These are phyloP conservation scores for Brachymystax lenok DNA, from an alignment of 2,797 vertebrate genomes.

Conservation along the genomic window DNA sequence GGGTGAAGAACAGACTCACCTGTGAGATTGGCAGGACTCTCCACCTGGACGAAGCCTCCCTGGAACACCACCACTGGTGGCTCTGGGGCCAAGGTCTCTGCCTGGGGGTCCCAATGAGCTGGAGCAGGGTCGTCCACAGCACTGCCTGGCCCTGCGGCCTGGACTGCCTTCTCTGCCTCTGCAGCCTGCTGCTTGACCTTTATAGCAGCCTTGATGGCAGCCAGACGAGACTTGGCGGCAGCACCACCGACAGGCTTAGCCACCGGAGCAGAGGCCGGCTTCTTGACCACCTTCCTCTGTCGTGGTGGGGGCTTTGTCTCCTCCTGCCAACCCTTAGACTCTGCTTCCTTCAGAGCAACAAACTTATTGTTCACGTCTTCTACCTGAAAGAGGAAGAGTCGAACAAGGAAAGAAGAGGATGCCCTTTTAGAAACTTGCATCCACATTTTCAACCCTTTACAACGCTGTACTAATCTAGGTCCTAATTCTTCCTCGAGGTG, in stretches of 20 bases:
- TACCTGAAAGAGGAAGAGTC: constrained; percentile 67
- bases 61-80: constrained; percentile 83
- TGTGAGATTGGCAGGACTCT: constrained; percentile 84
- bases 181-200: constrained; percentile 73
- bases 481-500: neutral
- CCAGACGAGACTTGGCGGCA: constrained; percentile 83
- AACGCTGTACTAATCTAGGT: too few species aligned
- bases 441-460: neutral
- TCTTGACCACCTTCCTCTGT: constrained; percentile 76
- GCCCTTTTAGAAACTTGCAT: too few species aligned
- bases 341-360: constrained; percentile 79
- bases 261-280: constrained; percentile 47
- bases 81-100: constrained; percentile 48
- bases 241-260: constrained; percentile 51
- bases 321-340: constrained; percentile 82
- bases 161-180: constrained; percentile 27
- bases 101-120: constrained; percentile 37
- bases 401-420: neutral
- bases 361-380: constrained; percentile 90
- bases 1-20: constrained; percentile 62
- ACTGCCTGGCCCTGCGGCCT: constrained; percentile 21
- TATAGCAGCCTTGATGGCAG: constrained; percentile 87
- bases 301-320: constrained; percentile 60
- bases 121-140: neutral
- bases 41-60: constrained; percentile 87